Evolutionary conservation across 2,113 vertebrate species (phyloP), one percentile per base, ranked within the genome.

Genomic region (Pungitius pungitius): DNA sequence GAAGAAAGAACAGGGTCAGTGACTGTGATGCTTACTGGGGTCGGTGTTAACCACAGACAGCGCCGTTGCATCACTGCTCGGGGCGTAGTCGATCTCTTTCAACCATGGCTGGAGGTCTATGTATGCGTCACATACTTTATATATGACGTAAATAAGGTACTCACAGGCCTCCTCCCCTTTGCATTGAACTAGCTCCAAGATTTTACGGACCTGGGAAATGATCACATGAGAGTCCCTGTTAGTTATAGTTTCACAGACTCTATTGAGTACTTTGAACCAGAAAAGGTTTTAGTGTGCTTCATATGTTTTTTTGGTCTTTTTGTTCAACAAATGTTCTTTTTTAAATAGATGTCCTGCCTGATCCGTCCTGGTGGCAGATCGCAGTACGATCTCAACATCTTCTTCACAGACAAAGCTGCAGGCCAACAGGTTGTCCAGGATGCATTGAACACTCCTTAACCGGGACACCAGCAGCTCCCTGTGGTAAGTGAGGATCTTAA

Each of bases 121-220:
- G 60, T 95, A 99, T 0, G 96, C 96, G 1, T 98, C 96, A 8
- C 85, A 73, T 2, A 96, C 95, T 75, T 93, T 93, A 77, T 96
- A 93, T 13, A 98, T 92, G 73, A 98, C 89, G 6, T 83, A 76
- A 49, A 98, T 22, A 15, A 98, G 94, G 87, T 95, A 98, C 17
- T 96, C 94, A 0, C 95, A 95, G 55, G 95, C 94, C 80, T 97
- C 95, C 65, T 98, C 96, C 6, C 97, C 97, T 89, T 99, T 99
- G 89, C 95, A 96, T 80, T 97, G 96, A 22, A 96, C 94, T 40
- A 98, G 82, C 84, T 99, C 97, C 91, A 99, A 84, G 87, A 97
- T 93, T 90, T 96, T 95, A 42, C 97, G 96, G 52, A 98, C 96
- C 97, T 98, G 69, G 3, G 84, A 51, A 79, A 85, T 33, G 42